Evolutionary conservation across 2,888 invertebrate species (phyloP).

Genomic region (Acrobasis repandana): DNA sequence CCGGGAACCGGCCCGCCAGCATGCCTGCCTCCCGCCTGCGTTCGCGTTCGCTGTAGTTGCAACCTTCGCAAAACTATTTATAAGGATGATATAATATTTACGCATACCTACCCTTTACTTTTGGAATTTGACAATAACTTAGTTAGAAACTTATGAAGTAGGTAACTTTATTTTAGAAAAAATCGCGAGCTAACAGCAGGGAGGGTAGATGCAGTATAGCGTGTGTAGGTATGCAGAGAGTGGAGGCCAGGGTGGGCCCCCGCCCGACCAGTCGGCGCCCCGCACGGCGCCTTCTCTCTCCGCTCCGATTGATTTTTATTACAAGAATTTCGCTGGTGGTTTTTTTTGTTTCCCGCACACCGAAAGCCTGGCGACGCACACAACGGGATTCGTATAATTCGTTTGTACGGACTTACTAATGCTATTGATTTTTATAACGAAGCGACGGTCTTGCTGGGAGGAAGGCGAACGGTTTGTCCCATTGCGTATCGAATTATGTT

Average conservation of each 20-base stretch:
- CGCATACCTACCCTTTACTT: not conserved
- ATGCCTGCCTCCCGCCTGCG: slow-evolving; percentile 37
- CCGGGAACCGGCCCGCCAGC: slow-evolving; percentile 64
- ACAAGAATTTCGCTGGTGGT: slow-evolving; percentile 81
- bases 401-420: slow-evolving; percentile 81
- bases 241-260: slow-evolving; percentile 44
- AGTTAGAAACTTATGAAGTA: slow-evolving; percentile 19
- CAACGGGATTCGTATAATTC: slow-evolving; percentile 78
- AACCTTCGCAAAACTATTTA: slow-evolving; percentile 10
- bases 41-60: slow-evolving; percentile 23
- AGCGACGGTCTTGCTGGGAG: slow-evolving; percentile 52
- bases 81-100: not conserved
- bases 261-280: slow-evolving; percentile 76
- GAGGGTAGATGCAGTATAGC: slow-evolving; percentile 69
- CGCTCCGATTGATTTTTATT: slow-evolving; percentile 84
- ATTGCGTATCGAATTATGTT: slow-evolving; percentile 27
- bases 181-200: slow-evolving; percentile 21
- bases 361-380: slow-evolving; percentile 69
- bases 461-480: slow-evolving; percentile 38
- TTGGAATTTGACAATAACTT: slow-evolving; percentile 22
- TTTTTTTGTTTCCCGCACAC: slow-evolving; percentile 79
- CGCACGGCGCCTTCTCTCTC: slow-evolving; percentile 78
- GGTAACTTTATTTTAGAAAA: slow-evolving; percentile 7
- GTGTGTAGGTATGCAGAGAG: slow-evolving; percentile 57
- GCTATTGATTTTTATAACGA: slow-evolving; percentile 82